phyloP scores from a whole-genome alignment of 2,888 invertebrate species.

The Calameuta pallipes region DNA sequence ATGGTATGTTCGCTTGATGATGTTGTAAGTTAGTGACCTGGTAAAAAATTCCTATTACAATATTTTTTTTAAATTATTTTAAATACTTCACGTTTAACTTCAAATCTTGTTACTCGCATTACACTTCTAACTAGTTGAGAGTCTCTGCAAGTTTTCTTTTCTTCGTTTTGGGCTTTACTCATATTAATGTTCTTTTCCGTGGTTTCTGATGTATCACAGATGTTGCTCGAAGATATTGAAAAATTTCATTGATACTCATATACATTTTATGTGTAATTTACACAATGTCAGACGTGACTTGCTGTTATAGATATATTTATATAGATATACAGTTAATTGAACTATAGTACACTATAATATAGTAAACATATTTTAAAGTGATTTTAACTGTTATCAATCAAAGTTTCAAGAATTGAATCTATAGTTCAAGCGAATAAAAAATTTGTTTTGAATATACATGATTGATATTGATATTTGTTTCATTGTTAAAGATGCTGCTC shows the following conservation, averaged over 20 bases:
- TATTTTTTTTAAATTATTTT: slow-evolving; percentile 10
- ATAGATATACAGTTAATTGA: not conserved
- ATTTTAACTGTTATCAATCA: not conserved
- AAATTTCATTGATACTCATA: not conserved
- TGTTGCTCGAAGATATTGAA: not conserved
- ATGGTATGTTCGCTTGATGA: slow-evolving; percentile 65
- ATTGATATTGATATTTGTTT: not conserved
- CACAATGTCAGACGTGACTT: not conserved
- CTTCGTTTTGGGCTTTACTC: not conserved
- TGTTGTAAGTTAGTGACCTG: slow-evolving; percentile 66
- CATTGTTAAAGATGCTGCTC: not conserved
- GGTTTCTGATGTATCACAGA: not conserved
- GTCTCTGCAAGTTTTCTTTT: not conserved
- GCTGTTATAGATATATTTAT: not conserved
- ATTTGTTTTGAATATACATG: not conserved
- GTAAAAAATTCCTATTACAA: slow-evolving; percentile 46
- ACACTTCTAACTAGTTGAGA: not conserved
- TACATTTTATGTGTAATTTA: not conserved
- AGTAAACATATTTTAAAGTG: not conserved
- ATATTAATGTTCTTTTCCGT: not conserved
- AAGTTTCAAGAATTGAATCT: not conserved
- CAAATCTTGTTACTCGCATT: not conserved
- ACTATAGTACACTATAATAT: not conserved
- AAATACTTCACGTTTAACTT: not conserved
- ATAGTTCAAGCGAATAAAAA: not conserved